Percentiles rank a stretch among this genome's conserved stretches.
These are phyloP conservation scores for Euphysa ruthae DNA, from an alignment of 30 jellyfish, hydroid and myxozoan genomes.

Conservation along the genomic window DNA sequence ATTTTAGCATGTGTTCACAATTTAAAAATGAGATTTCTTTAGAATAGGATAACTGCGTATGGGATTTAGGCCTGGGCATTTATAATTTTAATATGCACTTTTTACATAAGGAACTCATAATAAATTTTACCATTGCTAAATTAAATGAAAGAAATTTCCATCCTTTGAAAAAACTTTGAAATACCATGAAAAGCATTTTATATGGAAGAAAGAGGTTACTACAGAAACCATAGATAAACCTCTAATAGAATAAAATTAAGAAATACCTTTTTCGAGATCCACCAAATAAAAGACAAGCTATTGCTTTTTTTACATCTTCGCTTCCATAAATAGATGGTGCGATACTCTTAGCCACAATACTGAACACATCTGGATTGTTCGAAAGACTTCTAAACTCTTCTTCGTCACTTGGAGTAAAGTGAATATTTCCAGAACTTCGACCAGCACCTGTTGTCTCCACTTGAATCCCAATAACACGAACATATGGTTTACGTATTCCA, in stretches of 20 bases:
- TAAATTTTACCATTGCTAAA: no score
- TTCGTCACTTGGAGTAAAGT: constrained; percentile 79
- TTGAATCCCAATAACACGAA: constrained; percentile 92
- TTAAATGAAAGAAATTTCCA: no score
- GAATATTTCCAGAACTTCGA: constrained; percentile 65
- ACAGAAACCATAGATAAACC: not conserved
- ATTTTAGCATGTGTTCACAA: no score
- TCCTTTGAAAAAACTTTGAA: no score
- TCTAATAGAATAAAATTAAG: not conserved
- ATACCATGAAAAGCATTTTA: no score
- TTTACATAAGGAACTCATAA: no score
- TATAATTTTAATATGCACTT: no score
- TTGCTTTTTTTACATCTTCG: constrained; percentile 89
- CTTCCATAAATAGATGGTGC: constrained; percentile 99
- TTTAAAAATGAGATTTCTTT: no score
- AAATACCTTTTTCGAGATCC: constrained; percentile 95
- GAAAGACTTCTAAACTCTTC: constrained; percentile 77
- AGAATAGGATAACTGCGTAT: no score
- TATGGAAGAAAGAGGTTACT: no score
- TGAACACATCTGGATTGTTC: constrained; percentile 75
- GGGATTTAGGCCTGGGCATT: no score
- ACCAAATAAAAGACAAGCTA: constrained; percentile 97
- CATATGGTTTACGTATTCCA: constrained; percentile 97
- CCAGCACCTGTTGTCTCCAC: constrained; percentile 91
- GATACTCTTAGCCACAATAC: constrained; percentile 67